Evolutionary conservation across 2,113 vertebrate species (phyloP).

Genomic region (Malaclemys terrapin): DNA sequence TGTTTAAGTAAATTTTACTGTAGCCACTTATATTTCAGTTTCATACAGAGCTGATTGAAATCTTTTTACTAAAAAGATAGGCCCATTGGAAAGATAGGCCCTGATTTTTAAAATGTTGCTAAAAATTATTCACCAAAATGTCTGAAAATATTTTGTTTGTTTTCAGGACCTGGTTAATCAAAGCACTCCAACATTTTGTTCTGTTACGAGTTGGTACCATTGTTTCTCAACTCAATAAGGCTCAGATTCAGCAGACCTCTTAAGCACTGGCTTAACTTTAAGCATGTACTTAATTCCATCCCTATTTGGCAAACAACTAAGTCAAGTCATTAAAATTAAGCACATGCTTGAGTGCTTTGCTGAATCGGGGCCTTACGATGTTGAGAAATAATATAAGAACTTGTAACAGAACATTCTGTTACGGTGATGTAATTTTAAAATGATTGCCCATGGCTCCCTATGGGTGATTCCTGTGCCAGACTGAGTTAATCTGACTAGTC

Average conservation of each 20-base stretch:
- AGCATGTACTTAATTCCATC: background rate
- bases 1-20: background rate
- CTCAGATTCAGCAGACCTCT: background rate
- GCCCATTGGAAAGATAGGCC: background rate
- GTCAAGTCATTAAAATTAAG: background rate
- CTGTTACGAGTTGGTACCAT: background rate
- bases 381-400: accelerated
- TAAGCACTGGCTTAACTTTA: background rate
- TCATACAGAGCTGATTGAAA: background rate
- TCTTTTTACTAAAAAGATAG: background rate
- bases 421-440: background rate
- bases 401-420: background rate
- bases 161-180: background rate
- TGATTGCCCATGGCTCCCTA: background rate
- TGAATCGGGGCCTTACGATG: background rate
- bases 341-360: background rate
- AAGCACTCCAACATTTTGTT: background rate
- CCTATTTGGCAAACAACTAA: background rate
- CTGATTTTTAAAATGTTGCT: background rate
- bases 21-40: background rate
- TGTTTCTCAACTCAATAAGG: background rate
- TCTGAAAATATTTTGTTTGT: background rate
- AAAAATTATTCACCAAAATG: background rate
- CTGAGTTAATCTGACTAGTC: background rate
- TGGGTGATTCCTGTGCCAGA: no score